Evolutionary conservation across 2,113 vertebrate species (phyloP).

Genomic region (Marmota monax): DNA sequence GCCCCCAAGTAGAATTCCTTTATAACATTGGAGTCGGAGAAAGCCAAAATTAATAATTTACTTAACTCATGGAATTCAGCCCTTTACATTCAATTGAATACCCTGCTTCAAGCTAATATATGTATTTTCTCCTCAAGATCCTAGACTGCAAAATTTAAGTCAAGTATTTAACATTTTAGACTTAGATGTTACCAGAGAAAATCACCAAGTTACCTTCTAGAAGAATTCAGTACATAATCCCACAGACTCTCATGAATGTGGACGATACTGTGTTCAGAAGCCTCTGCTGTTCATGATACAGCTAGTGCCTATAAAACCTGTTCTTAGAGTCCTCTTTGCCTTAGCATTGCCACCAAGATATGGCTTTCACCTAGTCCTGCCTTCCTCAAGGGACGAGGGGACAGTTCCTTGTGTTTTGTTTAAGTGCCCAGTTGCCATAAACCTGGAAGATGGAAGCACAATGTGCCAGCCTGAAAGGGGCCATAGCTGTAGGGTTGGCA

Average conservation of each 20-base stretch:
- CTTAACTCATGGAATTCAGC: no score
- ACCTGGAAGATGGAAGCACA: neutral
- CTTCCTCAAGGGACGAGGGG: neutral
- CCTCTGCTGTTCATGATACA: neutral
- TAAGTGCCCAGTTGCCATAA: neutral
- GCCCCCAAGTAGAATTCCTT: no score
- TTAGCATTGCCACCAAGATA: neutral
- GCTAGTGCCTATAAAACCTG: neutral
- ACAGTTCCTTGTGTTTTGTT: neutral
- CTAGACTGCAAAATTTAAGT: neutral
- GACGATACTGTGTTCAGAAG: no score
- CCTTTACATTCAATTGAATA: no score
- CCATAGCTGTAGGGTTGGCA: neutral
- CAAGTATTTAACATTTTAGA: constrained; percentile 14
- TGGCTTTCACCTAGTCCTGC: accelerated
- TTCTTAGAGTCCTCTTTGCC: neutral
- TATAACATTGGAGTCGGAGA: no score
- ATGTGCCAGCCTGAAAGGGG: neutral
- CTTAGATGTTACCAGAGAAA: neutral
- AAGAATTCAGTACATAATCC: neutral
- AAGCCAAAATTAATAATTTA: no score
- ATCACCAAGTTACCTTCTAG: neutral
- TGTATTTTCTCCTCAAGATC: no score
- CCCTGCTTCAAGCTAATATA: no score
- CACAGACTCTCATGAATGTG: neutral